These are phyloP conservation scores for Ferrisia virgata DNA, from an alignment of 2,888 invertebrate species.

Conservation along the genomic window DNA sequence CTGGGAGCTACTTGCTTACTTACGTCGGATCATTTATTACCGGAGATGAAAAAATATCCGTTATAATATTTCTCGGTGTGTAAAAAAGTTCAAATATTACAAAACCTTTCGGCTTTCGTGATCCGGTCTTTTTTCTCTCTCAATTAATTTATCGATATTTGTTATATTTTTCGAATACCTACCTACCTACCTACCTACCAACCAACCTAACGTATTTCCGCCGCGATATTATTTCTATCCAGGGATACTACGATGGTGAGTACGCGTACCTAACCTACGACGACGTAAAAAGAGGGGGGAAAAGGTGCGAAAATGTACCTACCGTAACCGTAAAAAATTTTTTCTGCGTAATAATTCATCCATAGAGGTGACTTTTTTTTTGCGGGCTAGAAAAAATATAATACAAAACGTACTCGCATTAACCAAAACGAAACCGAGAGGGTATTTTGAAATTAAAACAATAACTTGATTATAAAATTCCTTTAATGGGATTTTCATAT, in stretches of 20 bases:
- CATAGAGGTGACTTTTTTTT: not conserved
- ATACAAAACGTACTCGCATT: conserved; percentile 6
- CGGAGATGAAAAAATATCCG: not conserved
- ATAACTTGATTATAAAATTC: conserved; percentile 45
- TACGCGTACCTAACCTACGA: too few species aligned
- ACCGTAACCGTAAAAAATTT: not conserved
- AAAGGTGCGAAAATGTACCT: not conserved
- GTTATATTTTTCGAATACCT: not conserved
- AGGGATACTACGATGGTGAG: too few species aligned
- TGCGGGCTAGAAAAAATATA: not conserved
- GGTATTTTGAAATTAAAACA: conserved; percentile 42
- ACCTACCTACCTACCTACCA: too few species aligned
- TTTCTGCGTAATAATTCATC: not conserved
- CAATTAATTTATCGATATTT: not conserved
- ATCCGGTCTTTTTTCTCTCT: not conserved
- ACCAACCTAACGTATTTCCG: not conserved
- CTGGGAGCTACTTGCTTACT: too few species aligned
- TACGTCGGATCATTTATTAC: not conserved
- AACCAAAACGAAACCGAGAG: conserved; percentile 34
- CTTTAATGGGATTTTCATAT: conserved; percentile 45
- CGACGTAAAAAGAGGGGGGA: not conserved
- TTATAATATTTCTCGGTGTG: not conserved
- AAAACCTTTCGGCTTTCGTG: not conserved
- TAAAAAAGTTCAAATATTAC: not conserved
- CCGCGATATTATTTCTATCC: not conserved